phyloP scores from a whole-genome alignment of 2,113 vertebrate genomes.

The Scomber japonicus region DNA sequence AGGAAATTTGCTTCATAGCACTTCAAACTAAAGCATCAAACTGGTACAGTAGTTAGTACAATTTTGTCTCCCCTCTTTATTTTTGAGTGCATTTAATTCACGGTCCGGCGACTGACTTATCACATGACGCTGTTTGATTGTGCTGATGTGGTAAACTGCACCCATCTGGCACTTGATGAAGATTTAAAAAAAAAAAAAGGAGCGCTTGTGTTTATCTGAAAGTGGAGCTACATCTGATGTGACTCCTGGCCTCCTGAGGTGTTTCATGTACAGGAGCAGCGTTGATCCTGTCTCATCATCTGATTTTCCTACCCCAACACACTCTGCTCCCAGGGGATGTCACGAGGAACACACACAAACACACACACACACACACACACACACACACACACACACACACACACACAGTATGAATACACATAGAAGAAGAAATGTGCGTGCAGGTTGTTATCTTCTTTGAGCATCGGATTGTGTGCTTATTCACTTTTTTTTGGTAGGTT shows the following conservation, averaged over 20 bases:
- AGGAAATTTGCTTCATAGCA: neutral
- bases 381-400: slow-evolving; percentile 22
- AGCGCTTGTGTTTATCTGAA: slow-evolving; percentile 45
- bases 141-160: slow-evolving; percentile 50
- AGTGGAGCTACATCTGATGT: slow-evolving; percentile 40
- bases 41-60: too few relatives aligned
- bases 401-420: slow-evolving; percentile 1
- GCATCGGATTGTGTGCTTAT: slow-evolving; percentile 29
- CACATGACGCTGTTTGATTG: slow-evolving; percentile 38
- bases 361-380: slow-evolving; percentile 23
- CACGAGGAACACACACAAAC: slow-evolving; percentile 62
- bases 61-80: neutral
- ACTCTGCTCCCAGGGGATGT: slow-evolving; percentile 63
- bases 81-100: neutral
- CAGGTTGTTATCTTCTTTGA: slow-evolving; percentile 56
- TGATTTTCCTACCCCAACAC: slow-evolving; percentile 62
- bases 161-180: slow-evolving; percentile 30
- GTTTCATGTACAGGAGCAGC: slow-evolving; percentile 62
- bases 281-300: slow-evolving; percentile 76
- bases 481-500: slow-evolving; percentile 23
- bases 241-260: slow-evolving; percentile 65
- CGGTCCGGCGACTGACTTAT: slow-evolving; percentile 40
- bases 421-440: slow-evolving; percentile 44
- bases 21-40: too few relatives aligned
- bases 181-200: slow-evolving; percentile 13